Conservation (phyloP, 2,888 invertebrate species). For the Ochropleura leucogaster region DNA sequence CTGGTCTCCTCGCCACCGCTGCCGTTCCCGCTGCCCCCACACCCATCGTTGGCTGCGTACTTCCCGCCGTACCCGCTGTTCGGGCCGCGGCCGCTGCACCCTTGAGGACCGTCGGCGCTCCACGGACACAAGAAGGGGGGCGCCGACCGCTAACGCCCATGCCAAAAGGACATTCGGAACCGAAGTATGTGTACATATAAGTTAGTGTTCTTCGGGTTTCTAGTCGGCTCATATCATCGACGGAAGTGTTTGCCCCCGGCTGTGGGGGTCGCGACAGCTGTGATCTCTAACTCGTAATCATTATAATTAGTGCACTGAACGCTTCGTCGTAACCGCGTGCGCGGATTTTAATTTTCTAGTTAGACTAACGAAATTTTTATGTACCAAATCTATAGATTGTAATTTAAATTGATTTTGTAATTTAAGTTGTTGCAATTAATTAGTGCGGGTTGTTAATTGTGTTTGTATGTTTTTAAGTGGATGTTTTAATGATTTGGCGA, state of each 20-base stretch:
- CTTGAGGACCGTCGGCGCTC: conserved; percentile 94
- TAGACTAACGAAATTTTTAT: conserved; percentile 89
- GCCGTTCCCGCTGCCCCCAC: conserved; percentile 92
- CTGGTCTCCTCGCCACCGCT: conserved; percentile 93
- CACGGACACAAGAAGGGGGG: conserved; percentile 92
- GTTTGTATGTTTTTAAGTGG: conserved; percentile 85
- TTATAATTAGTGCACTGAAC: conserved; percentile 87
- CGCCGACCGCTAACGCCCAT: conserved; percentile 89
- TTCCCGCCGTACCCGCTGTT: conserved; percentile 97
- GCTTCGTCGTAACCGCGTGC: conserved; percentile 77
- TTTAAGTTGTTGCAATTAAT: conserved; percentile 88
- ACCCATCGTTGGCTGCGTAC: conserved; percentile 95
- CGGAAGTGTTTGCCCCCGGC: conserved; percentile 80
- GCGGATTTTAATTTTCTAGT: conserved; percentile 85
- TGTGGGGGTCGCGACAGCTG: conserved; percentile 87
- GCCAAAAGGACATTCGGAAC: conserved; percentile 86
- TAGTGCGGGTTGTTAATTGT: conserved; percentile 88
- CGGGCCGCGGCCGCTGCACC: conserved; percentile 92
- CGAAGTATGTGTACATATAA: conserved; percentile 86
- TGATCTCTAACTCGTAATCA: conserved; percentile 89
- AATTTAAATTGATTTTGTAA: conserved; percentile 82
- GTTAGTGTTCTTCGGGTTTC: conserved; percentile 83
- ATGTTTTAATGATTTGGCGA: conserved; percentile 70
- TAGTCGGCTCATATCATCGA: conserved; percentile 89
- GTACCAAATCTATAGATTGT: conserved; percentile 89